Percentiles rank a stretch among this genome's conserved stretches.
phyloP scores from a whole-genome alignment of 2,113 vertebrate species.

The Podocnemis expansa region DNA sequence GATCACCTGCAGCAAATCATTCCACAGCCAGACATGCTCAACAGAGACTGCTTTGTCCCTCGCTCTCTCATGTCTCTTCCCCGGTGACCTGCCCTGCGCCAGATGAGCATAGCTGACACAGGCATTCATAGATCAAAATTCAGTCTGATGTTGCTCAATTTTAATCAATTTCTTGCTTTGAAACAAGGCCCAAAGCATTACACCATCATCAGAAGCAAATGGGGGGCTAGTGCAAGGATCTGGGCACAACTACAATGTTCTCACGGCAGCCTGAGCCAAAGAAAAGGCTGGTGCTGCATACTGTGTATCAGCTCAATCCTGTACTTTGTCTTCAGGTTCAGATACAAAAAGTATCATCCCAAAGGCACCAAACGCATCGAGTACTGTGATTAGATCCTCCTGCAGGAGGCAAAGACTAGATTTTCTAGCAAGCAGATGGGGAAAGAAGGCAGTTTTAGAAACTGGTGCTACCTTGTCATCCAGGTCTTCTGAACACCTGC shows the following conservation, averaged over 20 bases:
- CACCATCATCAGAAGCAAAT: background rate
- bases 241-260: rapidly evolving
- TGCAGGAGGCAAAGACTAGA: background rate
- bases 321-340: background rate
- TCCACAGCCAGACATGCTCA: too few species aligned
- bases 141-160: background rate
- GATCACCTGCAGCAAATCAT: background rate
- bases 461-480: background rate
- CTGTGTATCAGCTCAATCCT: background rate
- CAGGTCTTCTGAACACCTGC: background rate
- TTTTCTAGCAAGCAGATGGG: too few species aligned
- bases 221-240: background rate
- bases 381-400: background rate
- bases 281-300: background rate
- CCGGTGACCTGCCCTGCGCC: background rate
- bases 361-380: rapidly evolving
- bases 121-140: background rate
- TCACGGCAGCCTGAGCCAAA: background rate
- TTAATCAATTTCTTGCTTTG: background rate
- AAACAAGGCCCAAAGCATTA: background rate
- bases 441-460: background rate
- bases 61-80: background rate
- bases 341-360: background rate
- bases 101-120: background rate
- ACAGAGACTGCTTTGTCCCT: background rate